Evolutionary conservation across 2,888 invertebrate species (phyloP).

Genomic region (Doris montereyensis): DNA sequence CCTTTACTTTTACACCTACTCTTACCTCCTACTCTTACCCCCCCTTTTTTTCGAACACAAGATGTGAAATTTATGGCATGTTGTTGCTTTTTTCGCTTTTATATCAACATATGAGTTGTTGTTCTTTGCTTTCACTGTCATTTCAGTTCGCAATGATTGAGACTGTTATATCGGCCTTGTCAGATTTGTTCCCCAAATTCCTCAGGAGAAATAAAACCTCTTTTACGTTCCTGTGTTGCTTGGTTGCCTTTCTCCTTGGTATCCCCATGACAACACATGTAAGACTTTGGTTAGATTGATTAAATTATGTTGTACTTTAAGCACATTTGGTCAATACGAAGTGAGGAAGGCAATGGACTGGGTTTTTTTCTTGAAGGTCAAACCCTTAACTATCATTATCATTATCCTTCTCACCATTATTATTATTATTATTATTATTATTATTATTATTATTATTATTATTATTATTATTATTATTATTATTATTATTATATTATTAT

Average conservation of each 20-base stretch:
- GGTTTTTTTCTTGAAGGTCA: too few relatives aligned
- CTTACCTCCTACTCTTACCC: too few relatives aligned
- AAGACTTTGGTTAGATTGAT: neutral
- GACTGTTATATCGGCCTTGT: conserved; percentile 64
- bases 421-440: conserved; percentile 10
- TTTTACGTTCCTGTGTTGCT: conserved; percentile 60
- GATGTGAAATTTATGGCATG: too few relatives aligned
- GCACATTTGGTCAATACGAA: too few relatives aligned
- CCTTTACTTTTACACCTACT: too few relatives aligned
- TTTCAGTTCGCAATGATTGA: conserved; percentile 69
- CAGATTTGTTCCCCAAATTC: conserved; percentile 61
- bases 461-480: conserved; percentile 7
- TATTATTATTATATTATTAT: neutral
- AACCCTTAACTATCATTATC: conserved; percentile 11
- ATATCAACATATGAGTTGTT: too few relatives aligned
- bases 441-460: conserved; percentile 4
- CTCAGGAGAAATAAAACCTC: conserved; percentile 57
- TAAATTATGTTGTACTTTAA: neutral
- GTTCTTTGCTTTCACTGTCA: too few relatives aligned
- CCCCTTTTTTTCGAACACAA: too few relatives aligned
- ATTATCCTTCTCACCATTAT: conserved; percentile 10
- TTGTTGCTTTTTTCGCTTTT: too few relatives aligned
- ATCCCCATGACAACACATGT: conserved; percentile 67
- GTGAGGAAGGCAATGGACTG: too few relatives aligned
- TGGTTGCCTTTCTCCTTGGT: conserved; percentile 63